These are phyloP conservation scores for Ypsolopha sequella DNA, from an alignment of 2,888 invertebrate genomes.

Conservation along the genomic window DNA sequence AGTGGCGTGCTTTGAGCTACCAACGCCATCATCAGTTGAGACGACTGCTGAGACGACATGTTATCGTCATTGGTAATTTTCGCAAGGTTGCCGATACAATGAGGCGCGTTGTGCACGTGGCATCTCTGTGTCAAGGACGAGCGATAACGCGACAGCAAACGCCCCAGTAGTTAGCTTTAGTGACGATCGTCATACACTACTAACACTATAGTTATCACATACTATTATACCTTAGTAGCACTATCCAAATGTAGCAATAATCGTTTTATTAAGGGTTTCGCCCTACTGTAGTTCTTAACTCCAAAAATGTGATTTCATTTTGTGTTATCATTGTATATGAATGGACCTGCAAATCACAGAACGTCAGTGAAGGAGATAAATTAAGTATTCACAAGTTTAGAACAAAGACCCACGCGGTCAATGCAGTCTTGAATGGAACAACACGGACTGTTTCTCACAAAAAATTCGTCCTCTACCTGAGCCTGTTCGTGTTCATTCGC, in stretches of 20 bases:
- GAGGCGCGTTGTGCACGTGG: slow-evolving; percentile 56
- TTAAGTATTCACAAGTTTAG: slow-evolving; percentile 19
- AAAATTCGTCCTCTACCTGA: slow-evolving; percentile 44
- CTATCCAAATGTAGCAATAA: too few species aligned
- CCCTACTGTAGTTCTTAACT: too few species aligned
- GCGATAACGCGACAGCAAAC: slow-evolving; percentile 45
- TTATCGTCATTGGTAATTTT: slow-evolving; percentile 54
- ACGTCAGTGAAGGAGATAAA: slow-evolving; percentile 8
- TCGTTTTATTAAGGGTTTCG: too few species aligned
- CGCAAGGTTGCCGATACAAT: slow-evolving; percentile 66
- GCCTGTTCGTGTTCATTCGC: slow-evolving; percentile 27
- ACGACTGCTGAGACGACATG: slow-evolving; percentile 11
- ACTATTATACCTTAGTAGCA: too few species aligned
- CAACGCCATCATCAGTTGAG: too few species aligned
- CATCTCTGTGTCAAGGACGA: slow-evolving; percentile 68
- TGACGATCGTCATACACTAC: too few species aligned
- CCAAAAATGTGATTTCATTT: neutral
- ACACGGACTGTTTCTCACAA: slow-evolving; percentile 24
- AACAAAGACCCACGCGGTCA: slow-evolving; percentile 26
- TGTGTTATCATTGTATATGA: neutral
- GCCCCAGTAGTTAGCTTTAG: neutral
- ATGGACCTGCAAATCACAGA: slow-evolving; percentile 1
- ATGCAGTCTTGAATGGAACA: slow-evolving; percentile 31
- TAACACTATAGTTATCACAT: too few species aligned
- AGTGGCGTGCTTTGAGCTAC: too few species aligned